Percentiles rank a stretch among this genome's conserved stretches.
These are phyloP conservation scores for Dryadula phaetusa DNA, from an alignment of 2,888 invertebrate genomes.

Conservation along the genomic window DNA sequence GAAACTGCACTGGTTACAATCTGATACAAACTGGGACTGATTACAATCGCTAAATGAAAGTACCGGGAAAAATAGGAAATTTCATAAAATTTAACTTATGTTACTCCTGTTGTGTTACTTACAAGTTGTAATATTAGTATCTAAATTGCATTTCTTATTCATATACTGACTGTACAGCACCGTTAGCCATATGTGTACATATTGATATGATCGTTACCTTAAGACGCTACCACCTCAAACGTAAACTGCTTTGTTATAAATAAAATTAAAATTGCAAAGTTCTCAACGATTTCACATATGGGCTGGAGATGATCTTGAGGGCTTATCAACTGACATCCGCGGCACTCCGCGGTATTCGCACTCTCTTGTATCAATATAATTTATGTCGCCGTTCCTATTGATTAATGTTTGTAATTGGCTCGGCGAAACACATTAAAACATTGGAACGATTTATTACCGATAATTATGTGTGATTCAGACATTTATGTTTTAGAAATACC, in stretches of 20 bases:
- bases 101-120: too few species aligned
- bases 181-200: too few species aligned
- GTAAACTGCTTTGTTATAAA: conserved; percentile 70
- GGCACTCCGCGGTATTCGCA: conserved; percentile 69
- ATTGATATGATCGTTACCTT: too few species aligned
- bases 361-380: conserved; percentile 76
- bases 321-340: conserved; percentile 75
- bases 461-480: conserved; percentile 48
- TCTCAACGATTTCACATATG: conserved; percentile 82
- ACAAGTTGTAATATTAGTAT: too few species aligned
- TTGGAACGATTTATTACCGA: conserved; percentile 46
- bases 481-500: conserved; percentile 18
- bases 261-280: conserved; percentile 84
- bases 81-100: too few species aligned
- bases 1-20: too few species aligned
- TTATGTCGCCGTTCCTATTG: conserved; percentile 76
- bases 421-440: conserved; percentile 53
- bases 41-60: too few species aligned
- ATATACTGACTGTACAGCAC: too few species aligned
- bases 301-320: conserved; percentile 78
- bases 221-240: conserved; percentile 48
- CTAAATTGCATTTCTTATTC: too few species aligned
- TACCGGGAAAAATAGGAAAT: too few species aligned
- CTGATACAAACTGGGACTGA: too few species aligned
- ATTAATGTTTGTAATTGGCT: conserved; percentile 76